phyloP scores from a whole-genome alignment of 2,888 invertebrate species.

The Pandemis heparana region DNA sequence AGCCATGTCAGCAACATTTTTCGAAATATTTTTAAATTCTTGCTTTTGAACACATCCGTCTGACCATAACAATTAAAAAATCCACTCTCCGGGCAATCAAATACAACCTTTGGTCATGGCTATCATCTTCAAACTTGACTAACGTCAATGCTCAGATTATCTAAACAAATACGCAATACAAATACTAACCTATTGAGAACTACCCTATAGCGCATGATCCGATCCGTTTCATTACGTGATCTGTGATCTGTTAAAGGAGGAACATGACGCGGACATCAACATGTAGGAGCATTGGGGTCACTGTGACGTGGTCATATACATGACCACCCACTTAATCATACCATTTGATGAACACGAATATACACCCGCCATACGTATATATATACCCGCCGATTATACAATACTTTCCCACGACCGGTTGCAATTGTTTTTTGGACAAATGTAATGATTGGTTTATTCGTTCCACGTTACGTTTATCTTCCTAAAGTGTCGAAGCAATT shows the following conservation, averaged over 20 bases:
- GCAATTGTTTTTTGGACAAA: constrained; percentile 28
- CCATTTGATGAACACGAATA: constrained; percentile 13
- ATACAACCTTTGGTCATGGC: constrained; percentile 2
- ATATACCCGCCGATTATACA: constrained; percentile 37
- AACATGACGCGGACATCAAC: constrained; percentile 1
- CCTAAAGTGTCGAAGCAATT: constrained; percentile 22
- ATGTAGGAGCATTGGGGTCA: constrained; percentile 16
- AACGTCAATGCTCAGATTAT: constrained; percentile 13
- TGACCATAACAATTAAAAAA: neutral
- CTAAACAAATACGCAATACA: neutral
- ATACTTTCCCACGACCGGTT: constrained; percentile 34
- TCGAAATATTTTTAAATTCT: no score
- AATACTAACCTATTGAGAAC: neutral
- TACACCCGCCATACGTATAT: no score
- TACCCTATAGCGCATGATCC: constrained; percentile 5
- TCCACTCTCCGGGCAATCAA: neutral
- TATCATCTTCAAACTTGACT: constrained; percentile 3
- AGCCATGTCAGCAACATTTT: no score
- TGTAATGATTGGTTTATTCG: constrained; percentile 39
- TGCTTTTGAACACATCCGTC: no score
- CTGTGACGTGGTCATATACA: constrained; percentile 20
- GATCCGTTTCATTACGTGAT: constrained; percentile 1
- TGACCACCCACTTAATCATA: constrained; percentile 33
- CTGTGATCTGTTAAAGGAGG: constrained; percentile 13
- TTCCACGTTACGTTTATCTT: constrained; percentile 38